Evolutionary conservation across 1,140 invertebrate species (phyloP), one percentile per base, ranked within the genome.

Genomic region (Pectinophora gossypiella): DNA sequence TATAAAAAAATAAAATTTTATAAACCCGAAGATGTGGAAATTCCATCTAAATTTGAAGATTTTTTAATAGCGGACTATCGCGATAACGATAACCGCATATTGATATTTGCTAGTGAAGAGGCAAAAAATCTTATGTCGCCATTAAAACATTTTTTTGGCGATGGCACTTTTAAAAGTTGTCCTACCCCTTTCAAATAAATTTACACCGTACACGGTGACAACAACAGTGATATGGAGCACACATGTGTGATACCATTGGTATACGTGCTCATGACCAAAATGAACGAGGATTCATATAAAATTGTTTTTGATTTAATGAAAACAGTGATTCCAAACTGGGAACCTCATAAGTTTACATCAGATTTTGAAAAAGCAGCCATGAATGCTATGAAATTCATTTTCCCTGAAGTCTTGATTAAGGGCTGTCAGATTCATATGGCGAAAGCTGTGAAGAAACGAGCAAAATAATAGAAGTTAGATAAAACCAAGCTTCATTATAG

Each of bases 141-240:
- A 5, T 21, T 5, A n/a, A 23, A 46, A 46, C 7, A 22, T 13
- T 46, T 46, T 23, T 46, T 27, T n/a, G 19, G 44, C 13, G 44
- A 46, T 16, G 44, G 44, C 19, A 46, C 44, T 23, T 46, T 46
- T 23, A 46, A 46, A 23, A 46, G 21, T 46, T 46, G 44, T 13
- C 21, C 21, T 5, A 4, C 3, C 3, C 44, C 44, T 7, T 46
- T 46, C 44, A 22, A 15, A 3, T 20, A 46, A 16, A 2, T 46
- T n/a, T 46, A 46, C 16, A 13, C 21, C 4, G 2, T 46, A 10
- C 21, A 22, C 16, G 19, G 12, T 23, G 44, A 46, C 15, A 3
- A 13, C 3, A 15, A 15, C n/a, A 46, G 44, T 20, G 4, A 5
- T 20, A 3, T 6, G 16, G 3, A 46, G 3, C 3, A 21, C 5